These are phyloP conservation scores for Zaprionus taronus DNA, from an alignment of 1,140 invertebrate species.

Conservation along the genomic window DNA sequence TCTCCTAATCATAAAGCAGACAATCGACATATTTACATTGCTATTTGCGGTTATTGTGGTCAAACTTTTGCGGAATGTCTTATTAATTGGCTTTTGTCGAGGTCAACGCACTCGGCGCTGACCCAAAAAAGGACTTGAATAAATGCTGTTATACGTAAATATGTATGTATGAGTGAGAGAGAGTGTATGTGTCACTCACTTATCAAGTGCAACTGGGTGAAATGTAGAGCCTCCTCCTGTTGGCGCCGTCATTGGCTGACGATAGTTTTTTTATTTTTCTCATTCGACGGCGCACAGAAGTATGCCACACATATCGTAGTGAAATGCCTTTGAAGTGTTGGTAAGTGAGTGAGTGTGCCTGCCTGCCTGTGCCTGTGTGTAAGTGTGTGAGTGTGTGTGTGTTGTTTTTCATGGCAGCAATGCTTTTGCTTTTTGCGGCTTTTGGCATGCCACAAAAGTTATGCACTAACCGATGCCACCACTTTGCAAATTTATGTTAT, in stretches of 20 bases:
- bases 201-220: slow-evolving; percentile 33
- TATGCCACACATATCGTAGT: slow-evolving; percentile 60
- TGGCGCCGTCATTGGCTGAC: slow-evolving; percentile 51
- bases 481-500: slow-evolving; percentile 77
- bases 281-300: slow-evolving; percentile 54
- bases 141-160: not conserved
- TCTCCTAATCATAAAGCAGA: slow-evolving; percentile 15
- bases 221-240: slow-evolving; percentile 22
- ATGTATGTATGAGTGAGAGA: not conserved
- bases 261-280: slow-evolving; percentile 35
- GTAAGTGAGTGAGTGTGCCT: slow-evolving; percentile 16
- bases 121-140: slow-evolving; percentile 15
- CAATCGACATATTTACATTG: slow-evolving; percentile 33
- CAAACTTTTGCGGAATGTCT: slow-evolving; percentile 30
- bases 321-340: slow-evolving; percentile 75
- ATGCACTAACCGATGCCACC: slow-evolving; percentile 72
- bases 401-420: slow-evolving; percentile 69
- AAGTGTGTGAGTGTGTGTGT: slow-evolving; percentile 39
- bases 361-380: slow-evolving; percentile 14
- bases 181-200: slow-evolving; percentile 53
- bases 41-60: slow-evolving; percentile 56
- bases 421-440: slow-evolving; percentile 78
- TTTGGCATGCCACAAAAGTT: slow-evolving; percentile 79
- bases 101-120: slow-evolving; percentile 55
- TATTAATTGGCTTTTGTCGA: slow-evolving; percentile 63